Evolutionary conservation across 2,113 vertebrate species (phyloP).

Genomic region (Noctilio leporinus): DNA sequence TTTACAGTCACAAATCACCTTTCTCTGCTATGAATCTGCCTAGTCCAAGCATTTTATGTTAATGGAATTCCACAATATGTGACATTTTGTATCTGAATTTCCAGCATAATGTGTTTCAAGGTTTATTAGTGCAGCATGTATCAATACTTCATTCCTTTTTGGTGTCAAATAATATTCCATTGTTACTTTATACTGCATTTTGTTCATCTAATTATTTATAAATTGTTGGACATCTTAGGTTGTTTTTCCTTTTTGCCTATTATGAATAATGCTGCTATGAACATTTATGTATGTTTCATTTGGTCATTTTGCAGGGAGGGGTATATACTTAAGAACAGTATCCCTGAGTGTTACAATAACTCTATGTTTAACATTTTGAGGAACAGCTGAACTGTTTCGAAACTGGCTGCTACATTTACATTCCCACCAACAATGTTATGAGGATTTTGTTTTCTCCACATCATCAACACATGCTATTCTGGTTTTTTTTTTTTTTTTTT

Average conservation of each 20-base stretch:
- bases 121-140: not conserved
- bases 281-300: not conserved
- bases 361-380: not conserved
- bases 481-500: not conserved
- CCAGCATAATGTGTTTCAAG: not conserved
- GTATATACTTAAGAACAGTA: not conserved
- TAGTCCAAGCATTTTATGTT: not conserved
- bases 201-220: not conserved
- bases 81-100: not conserved
- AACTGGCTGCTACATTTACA: not conserved
- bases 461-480: not conserved
- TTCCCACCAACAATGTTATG: not conserved
- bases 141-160: not conserved
- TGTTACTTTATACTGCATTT: not conserved
- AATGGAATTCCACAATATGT: not conserved
- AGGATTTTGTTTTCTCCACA: not conserved
- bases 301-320: not conserved
- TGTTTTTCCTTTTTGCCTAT: not conserved
- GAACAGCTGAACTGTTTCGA: not conserved
- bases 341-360: not conserved
- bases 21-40: not conserved
- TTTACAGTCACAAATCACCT: not conserved
- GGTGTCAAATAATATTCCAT: not conserved
- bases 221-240: not conserved
- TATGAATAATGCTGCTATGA: not conserved